Evolutionary conservation across 2,797 vertebrate species (phyloP), one percentile per base, ranked within the genome.

Genomic region (Centroberyx gerrardi): DNA sequence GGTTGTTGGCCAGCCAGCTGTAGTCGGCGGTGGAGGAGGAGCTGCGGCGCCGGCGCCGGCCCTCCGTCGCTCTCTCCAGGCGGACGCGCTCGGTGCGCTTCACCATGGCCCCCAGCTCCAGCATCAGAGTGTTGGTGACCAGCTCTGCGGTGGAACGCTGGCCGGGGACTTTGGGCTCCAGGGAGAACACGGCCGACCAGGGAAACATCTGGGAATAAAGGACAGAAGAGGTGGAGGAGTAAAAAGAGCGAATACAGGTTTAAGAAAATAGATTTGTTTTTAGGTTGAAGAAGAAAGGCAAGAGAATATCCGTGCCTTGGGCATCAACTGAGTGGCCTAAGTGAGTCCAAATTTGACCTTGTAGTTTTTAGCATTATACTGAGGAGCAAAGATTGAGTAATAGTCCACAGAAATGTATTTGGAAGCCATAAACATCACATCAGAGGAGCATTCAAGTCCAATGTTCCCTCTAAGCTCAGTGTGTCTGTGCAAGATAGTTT

Each of bases 81-180:
- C 84, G 92, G 28, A 96, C 93, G 6, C 95, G 94, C 55, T 96
- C 95, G 0, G 93, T 95, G 6, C 94, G 93, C 76, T 96, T 96
- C 49, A 96, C 92, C 90, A 94, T 94, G 64, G 95, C 93, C 33
- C 94, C 94, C 72, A 96, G 85, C 88, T 96, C 96, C 72, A 96
- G 71, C 95, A 96, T 96, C 66, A 96, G 88, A 1, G 95, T 96
- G 59, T 96, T 95, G 84, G 93, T 95, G 0, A 96, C 96, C 68
- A 96, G 69, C 76, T 96, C 96, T 72, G 94, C 91, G 0, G 91
- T 64, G 46, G 81, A 88, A 62, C 93, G 94, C 48, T 95, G 95
- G 12, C 95, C 94, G 0, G 95, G 92, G 48, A 95, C 93, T 88
- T 95, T 95, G 13, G 95, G 94, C 80, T 95, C 93, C 31, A 94